A percentile compares a stretch with the other conserved stretches of the same genome.
These are phyloP conservation scores for Eupeodes luniger DNA, from an alignment of 2,888 invertebrate species.

Conservation along the genomic window DNA sequence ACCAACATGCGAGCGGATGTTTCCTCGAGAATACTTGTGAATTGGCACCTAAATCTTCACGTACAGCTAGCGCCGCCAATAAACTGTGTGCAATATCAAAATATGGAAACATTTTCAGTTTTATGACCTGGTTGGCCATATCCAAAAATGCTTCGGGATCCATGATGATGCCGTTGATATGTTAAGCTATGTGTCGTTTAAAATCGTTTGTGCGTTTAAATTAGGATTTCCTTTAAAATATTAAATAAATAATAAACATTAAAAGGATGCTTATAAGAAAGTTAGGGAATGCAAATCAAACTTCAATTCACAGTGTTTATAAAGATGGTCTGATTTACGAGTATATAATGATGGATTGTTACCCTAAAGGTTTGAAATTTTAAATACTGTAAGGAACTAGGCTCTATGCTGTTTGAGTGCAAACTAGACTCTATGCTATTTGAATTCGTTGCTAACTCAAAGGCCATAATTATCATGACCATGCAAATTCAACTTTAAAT, in stretches of 20 bases:
- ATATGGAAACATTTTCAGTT: constrained; percentile 99
- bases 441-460: too few relatives aligned
- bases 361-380: too few relatives aligned
- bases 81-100: constrained; percentile 99
- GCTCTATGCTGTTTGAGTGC: too few relatives aligned
- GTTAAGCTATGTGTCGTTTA: constrained; percentile 56
- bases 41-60: constrained; percentile 96
- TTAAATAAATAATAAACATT: background rate
- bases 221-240: constrained; percentile 15
- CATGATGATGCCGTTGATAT: constrained; percentile 88
- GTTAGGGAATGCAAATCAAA: too few relatives aligned
- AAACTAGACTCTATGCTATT: too few relatives aligned
- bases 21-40: constrained; percentile 97
- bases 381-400: too few relatives aligned
- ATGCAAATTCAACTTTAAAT: too few relatives aligned
- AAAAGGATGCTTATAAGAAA: too few relatives aligned
- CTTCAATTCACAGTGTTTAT: too few relatives aligned
- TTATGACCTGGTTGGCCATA: constrained; percentile 99
- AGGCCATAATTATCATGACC: too few relatives aligned
- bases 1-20: constrained; percentile 98
- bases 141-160: constrained; percentile 98
- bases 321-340: too few relatives aligned
- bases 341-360: too few relatives aligned
- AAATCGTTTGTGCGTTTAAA: constrained; percentile 64
- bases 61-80: constrained; percentile 96